Percentiles rank a stretch among this genome's conserved stretches.
Conservation (phyloP, 1,140 invertebrate genomes). For the Dolichoris vasculosae region DNA sequence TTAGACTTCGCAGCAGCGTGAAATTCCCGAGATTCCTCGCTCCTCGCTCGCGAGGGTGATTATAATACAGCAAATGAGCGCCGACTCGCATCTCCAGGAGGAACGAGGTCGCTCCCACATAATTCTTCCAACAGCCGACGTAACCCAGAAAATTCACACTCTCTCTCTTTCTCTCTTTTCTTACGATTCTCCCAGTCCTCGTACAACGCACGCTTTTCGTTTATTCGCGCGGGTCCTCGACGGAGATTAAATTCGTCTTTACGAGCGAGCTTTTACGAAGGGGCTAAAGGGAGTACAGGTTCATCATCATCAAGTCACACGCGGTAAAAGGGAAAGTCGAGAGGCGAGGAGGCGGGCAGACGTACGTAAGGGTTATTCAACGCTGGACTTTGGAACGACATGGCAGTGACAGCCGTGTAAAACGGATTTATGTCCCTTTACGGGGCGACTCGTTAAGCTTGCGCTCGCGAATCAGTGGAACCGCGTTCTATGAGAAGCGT, state of each 20-base stretch:
- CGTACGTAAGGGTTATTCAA: background rate
- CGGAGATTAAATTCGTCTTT: conserved; percentile 70
- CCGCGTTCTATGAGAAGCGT: no score
- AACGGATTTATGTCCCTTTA: conserved; percentile 65
- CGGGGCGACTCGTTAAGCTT: conserved; percentile 63
- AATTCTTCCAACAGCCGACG: conserved; percentile 28
- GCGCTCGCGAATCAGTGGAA: conserved; percentile 4
- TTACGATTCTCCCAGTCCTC: background rate
- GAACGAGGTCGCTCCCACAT: conserved; percentile 20
- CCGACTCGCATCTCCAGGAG: background rate
- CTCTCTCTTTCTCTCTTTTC: background rate
- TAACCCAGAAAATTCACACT: conserved; percentile 54
- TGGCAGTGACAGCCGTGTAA: conserved; percentile 56
- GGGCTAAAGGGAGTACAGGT: conserved; percentile 61
- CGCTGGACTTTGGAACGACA: background rate
- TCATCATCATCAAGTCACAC: conserved; percentile 72
- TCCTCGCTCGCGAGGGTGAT: background rate
- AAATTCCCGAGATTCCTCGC: conserved; percentile 37
- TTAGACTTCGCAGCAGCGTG: conserved; percentile 17
- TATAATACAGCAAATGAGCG: conserved; percentile 39
- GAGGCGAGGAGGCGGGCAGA: conserved; percentile 16
- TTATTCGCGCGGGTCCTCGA: conserved; percentile 53
- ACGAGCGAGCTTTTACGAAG: conserved; percentile 67
- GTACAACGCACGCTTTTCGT: conserved; percentile 42
- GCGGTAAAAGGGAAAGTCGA: conserved; percentile 44